Evolutionary conservation across 2,113 vertebrate species (phyloP).

Genomic region (Ceuthmochares aereus): DNA sequence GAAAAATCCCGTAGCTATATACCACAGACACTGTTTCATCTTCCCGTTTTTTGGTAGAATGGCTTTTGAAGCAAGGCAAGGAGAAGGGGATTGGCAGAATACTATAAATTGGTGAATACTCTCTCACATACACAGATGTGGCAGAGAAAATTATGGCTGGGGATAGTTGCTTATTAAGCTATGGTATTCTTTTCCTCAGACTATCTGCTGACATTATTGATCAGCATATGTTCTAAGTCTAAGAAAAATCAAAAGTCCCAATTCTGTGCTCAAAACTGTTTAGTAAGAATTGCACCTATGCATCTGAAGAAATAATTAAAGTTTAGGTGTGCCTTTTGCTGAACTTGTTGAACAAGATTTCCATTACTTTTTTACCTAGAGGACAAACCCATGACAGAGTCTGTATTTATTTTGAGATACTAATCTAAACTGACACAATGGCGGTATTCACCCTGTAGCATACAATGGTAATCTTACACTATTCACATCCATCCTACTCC

Average conservation of each 20-base stretch:
- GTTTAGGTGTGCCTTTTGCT: slow-evolving; percentile 66
- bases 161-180: neutral
- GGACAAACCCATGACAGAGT: slow-evolving; percentile 67
- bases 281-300: neutral
- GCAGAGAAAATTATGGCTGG: neutral
- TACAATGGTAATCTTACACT: slow-evolving; percentile 17
- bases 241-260: neutral
- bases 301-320: slow-evolving; percentile 53
- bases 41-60: neutral
- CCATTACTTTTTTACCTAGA: slow-evolving; percentile 62
- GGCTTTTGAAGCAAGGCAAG: neutral
- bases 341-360: slow-evolving; percentile 77
- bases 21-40: neutral
- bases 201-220: neutral
- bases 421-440: slow-evolving; percentile 72
- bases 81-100: neutral
- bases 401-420: slow-evolving; percentile 71
- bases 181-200: neutral
- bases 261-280: neutral
- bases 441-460: slow-evolving; percentile 3
- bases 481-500: neutral
- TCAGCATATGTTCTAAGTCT: neutral
- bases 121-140: neutral
- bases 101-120: neutral
- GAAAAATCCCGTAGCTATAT: neutral